Percentiles rank a stretch among this genome's conserved stretches.
Conservation (phyloP, 2,888 invertebrate species). For the Dryobota labecula region DNA sequence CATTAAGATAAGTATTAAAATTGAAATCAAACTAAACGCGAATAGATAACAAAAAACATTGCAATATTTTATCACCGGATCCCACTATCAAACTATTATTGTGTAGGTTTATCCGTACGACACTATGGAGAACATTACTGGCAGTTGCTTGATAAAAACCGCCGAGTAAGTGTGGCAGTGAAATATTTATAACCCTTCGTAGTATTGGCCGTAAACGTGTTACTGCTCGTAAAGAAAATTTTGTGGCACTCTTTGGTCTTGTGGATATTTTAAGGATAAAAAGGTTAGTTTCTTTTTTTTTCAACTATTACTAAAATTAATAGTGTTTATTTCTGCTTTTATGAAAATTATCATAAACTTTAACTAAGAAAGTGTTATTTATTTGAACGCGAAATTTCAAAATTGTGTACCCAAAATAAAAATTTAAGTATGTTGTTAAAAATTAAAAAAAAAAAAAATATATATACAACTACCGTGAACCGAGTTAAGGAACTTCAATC, state of each 20-base stretch:
- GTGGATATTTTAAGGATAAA: constrained; percentile 23
- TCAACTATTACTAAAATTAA: neutral
- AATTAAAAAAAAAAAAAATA: no score
- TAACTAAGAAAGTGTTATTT: neutral
- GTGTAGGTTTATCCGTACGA: constrained; percentile 57
- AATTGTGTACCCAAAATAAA: neutral
- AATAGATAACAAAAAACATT: constrained; percentile 40
- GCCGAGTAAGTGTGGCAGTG: constrained; percentile 16
- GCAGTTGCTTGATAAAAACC: constrained; percentile 48
- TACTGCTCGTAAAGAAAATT: constrained; percentile 50
- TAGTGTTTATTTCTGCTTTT: neutral
- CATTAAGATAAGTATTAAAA: constrained; percentile 11
- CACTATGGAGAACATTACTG: constrained; percentile 25
- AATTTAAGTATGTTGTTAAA: no score
- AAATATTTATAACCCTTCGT: constrained; percentile 47
- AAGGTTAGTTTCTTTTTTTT: constrained; percentile 61
- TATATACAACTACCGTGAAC: no score
- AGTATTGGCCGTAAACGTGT: constrained; percentile 44
- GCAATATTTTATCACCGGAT: constrained; percentile 60
- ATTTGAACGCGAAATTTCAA: neutral
- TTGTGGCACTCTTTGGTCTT: constrained; percentile 18
- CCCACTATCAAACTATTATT: constrained; percentile 50
- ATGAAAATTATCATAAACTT: neutral
- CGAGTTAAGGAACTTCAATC: no score
- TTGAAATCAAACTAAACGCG: constrained; percentile 4